A percentile compares a stretch with the other conserved stretches of the same genome.
phyloP scores from a whole-genome alignment of 1,140 invertebrate genomes.

The Drosophila yakuba region DNA sequence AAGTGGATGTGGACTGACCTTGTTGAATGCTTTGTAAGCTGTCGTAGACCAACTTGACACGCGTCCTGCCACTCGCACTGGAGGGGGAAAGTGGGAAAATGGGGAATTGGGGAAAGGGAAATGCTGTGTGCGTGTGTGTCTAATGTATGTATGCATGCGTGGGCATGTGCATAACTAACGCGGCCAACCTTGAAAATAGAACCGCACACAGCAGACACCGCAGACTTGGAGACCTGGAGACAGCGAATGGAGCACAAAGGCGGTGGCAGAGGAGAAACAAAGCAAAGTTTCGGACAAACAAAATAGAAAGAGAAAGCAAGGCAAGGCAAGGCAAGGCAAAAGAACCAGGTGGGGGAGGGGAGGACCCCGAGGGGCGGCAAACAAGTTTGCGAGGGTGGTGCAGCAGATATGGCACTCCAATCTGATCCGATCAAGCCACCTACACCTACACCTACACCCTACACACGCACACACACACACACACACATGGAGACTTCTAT shows the following conservation, averaged over 20 bases:
- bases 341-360: neutral
- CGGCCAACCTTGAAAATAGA: conserved; percentile 82
- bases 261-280: conserved; percentile 20
- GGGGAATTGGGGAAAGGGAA: conserved; percentile 1
- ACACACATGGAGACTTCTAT: conserved; percentile 15
- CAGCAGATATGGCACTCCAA: neutral
- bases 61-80: neutral
- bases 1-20: conserved; percentile 49
- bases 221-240: conserved; percentile 2
- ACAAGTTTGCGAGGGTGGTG: conserved; percentile 42
- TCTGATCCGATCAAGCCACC: neutral
- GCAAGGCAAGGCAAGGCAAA: neutral
- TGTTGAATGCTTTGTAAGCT: conserved; percentile 62
- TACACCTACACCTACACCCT: neutral
- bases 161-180: conserved; percentile 60
- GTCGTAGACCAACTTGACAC: conserved; percentile 42
- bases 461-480: neutral
- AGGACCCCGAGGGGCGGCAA: conserved; percentile 20
- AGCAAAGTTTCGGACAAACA: conserved; percentile 43
- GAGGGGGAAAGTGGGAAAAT: neutral
- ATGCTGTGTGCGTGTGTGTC: neutral
- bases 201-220: conserved; percentile 35
- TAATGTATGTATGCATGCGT: conserved; percentile 4
- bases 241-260: neutral
- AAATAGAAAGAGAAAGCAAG: conserved; percentile 19